phyloP scores from a whole-genome alignment of 2,888 invertebrate species.

The Cistogaster globosa region DNA sequence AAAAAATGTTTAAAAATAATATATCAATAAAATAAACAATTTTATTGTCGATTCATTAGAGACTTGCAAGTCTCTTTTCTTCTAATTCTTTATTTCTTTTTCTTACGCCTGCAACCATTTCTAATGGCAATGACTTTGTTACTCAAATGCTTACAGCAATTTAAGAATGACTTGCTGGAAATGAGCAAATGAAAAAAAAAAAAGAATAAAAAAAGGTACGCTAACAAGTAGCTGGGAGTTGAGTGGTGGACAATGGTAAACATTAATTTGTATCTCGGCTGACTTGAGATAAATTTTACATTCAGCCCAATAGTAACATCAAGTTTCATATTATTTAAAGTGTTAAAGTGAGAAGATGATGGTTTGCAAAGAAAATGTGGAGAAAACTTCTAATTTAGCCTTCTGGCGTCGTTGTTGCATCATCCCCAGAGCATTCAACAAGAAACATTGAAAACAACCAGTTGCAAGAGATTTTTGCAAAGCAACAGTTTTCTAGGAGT shows the following conservation, averaged over 20 bases:
- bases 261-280: slow-evolving; percentile 78
- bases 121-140: slow-evolving; percentile 60
- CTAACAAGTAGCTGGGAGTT: neutral
- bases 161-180: slow-evolving; percentile 37
- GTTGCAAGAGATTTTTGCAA: slow-evolving; percentile 25
- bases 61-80: slow-evolving; percentile 70
- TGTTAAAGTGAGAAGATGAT: slow-evolving; percentile 37
- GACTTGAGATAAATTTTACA: slow-evolving; percentile 51
- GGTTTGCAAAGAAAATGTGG: slow-evolving; percentile 2
- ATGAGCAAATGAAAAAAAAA: slow-evolving; percentile 3
- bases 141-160: slow-evolving; percentile 17
- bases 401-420: slow-evolving; percentile 43
- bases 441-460: slow-evolving; percentile 29
- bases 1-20: slow-evolving; percentile 35
- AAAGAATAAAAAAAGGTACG: slow-evolving; percentile 22
- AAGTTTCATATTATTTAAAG: slow-evolving; percentile 30
- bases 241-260: slow-evolving; percentile 9
- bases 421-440: slow-evolving; percentile 52
- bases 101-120: slow-evolving; percentile 7
- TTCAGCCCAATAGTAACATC: neutral
- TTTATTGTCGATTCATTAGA: slow-evolving; percentile 82
- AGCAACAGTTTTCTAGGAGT: slow-evolving; percentile 63
- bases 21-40: slow-evolving; percentile 81
- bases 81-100: neutral
- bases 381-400: slow-evolving; percentile 38